Base-by-base conservation (phyloP, 2,113 vertebrate genomes). In the Plectropomus leopardus region DNA sequence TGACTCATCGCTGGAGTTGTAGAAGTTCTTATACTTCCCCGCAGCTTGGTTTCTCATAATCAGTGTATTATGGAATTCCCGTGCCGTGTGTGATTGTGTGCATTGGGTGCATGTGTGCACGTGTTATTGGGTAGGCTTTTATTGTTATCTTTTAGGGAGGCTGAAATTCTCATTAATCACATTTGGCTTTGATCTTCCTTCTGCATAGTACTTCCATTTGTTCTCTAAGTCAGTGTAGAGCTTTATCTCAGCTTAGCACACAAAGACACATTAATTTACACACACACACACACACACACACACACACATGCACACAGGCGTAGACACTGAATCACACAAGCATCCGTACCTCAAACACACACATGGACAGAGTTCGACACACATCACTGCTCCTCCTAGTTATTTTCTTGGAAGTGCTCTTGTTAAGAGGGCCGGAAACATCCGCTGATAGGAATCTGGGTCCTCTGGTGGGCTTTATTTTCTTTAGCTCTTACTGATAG, bases 381-480 rank as follows among this genome's bases (percentile, higher is more conserved):
- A 88, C 83, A 86, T 79, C 80, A 69, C 70, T 82, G 72, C 77
- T 87, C 84, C 78, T 92, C 83, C 76, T 75, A 89, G 90, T 83
- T 90, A 92, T 92, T 92, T 94, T 86, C 89, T 90, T 91, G 91
- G 87, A 92, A 93, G 88, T 87, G 80, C 84, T 92, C 85, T 87
- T 87, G 87, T 92, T 85, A 89, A 92, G 88, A 82, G 61, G 79
- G 83, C 88, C 65, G 85, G 90, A 93, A 93, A 93, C 86, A 92
- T 88, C 86, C 88, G 40, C 82, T 82, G 91, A 94, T 94, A 92
- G 80, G 84, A 90, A 94, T 94, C 90, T 91, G 11, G 50, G 74
- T 88, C 82, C 89, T 93, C 90, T 89, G 88, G 81, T 86, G 85
- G 82, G 85, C 80, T 91, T 88, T 91, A 89, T 90, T 90, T 91